These are phyloP conservation scores for Phaethornis superciliosus DNA, from an alignment of 2,113 vertebrate genomes.

Conservation along the genomic window DNA sequence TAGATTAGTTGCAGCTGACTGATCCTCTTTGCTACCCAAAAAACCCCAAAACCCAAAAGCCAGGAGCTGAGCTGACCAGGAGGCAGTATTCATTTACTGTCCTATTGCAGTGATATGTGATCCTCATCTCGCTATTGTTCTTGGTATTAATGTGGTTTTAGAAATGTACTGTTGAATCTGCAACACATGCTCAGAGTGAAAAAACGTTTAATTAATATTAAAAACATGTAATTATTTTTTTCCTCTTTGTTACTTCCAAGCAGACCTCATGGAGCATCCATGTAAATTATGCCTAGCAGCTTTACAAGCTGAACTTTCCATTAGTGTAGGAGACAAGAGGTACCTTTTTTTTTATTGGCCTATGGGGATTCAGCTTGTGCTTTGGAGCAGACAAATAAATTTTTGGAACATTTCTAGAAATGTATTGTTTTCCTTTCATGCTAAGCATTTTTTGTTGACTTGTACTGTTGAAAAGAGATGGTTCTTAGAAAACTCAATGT, in stretches of 20 bases:
- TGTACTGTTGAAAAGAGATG: neutral
- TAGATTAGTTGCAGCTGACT: neutral
- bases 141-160: neutral
- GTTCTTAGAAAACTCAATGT: neutral
- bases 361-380: neutral
- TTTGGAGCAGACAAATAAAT: neutral
- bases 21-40: neutral
- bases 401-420: neutral
- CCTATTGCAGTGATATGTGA: neutral
- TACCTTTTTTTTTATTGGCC: neutral
- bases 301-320: slow-evolving; percentile 10
- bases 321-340: neutral
- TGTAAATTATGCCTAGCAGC: slow-evolving; percentile 4
- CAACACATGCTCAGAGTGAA: neutral
- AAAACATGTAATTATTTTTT: slow-evolving; percentile 37
- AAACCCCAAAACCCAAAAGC: neutral
- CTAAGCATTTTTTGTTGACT: neutral
- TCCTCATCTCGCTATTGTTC: neutral
- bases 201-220: slow-evolving; percentile 7
- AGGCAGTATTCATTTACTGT: neutral
- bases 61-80: neutral
- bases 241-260: neutral
- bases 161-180: neutral
- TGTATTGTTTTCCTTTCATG: neutral
- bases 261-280: neutral